phyloP scores from a whole-genome alignment of 2,113 vertebrate genomes.

The Gobius niger region DNA sequence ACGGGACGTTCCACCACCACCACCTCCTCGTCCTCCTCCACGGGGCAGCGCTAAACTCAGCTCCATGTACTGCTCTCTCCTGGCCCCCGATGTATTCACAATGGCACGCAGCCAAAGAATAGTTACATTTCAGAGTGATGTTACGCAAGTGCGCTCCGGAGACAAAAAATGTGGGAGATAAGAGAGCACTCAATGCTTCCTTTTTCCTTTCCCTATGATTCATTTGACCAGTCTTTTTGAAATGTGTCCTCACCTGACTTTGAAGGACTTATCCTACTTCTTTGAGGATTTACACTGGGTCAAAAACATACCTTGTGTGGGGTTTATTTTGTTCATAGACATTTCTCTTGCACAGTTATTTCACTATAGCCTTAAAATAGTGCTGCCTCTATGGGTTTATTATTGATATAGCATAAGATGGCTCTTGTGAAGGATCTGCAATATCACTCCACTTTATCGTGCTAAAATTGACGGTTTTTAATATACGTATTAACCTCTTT shows the following conservation, averaged over 20 bases:
- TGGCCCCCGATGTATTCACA: background rate
- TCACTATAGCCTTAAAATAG: too few relatives aligned
- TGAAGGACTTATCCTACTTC: background rate
- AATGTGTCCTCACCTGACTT: background rate
- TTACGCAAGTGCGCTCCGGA: background rate
- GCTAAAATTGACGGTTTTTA: constrained; percentile 25
- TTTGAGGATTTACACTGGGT: too few relatives aligned
- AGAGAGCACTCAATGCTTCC: background rate
- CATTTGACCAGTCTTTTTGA: background rate
- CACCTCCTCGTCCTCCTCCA: background rate
- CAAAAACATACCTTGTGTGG: too few relatives aligned
- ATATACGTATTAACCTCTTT: constrained; percentile 26
- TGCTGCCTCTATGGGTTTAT: too few relatives aligned
- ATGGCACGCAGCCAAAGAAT: background rate
- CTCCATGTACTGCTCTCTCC: background rate
- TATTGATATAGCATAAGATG: too few relatives aligned
- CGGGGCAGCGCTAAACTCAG: background rate
- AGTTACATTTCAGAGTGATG: constrained; percentile 1
- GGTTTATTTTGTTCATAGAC: too few relatives aligned
- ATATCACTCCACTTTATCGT: constrained; percentile 13
- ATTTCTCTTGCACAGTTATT: too few relatives aligned
- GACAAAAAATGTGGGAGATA: background rate
- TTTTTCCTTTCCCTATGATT: background rate
- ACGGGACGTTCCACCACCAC: background rate
- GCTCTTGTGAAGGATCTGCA: too few relatives aligned